These are phyloP conservation scores for Sturmia bella DNA, from an alignment of 2,888 invertebrate species.

Conservation along the genomic window DNA sequence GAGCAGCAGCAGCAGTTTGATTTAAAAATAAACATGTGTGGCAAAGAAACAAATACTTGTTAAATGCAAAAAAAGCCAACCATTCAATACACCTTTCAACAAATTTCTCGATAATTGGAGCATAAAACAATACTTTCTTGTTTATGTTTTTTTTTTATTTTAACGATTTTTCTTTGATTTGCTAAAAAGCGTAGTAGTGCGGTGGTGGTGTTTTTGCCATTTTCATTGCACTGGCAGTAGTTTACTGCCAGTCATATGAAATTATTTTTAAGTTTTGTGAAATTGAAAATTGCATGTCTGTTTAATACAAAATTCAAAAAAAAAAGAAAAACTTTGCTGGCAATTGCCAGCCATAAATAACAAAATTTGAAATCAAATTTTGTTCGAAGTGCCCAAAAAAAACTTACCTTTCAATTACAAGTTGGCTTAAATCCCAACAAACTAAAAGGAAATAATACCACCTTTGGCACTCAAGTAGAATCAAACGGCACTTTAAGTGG, in stretches of 20 bases:
- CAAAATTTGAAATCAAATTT: slow-evolving; percentile 26
- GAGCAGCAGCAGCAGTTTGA: background rate
- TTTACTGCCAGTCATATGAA: slow-evolving; percentile 36
- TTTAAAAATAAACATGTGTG: slow-evolving; percentile 40
- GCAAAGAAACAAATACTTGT: slow-evolving; percentile 41
- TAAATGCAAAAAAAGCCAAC: slow-evolving; percentile 35
- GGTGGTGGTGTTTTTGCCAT: slow-evolving; percentile 22
- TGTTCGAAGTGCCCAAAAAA: background rate
- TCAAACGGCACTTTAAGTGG: background rate
- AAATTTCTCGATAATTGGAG: slow-evolving; percentile 70
- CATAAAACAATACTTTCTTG: slow-evolving; percentile 70
- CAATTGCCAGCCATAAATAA: slow-evolving; percentile 42
- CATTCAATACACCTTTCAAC: slow-evolving; percentile 67
- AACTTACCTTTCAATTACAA: slow-evolving; percentile 53
- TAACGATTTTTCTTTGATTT: slow-evolving; percentile 22
- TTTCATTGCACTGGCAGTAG: slow-evolving; percentile 28
- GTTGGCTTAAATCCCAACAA: slow-evolving; percentile 36
- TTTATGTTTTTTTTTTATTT: slow-evolving; percentile 20
- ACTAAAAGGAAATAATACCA: slow-evolving; percentile 48
- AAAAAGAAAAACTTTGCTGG: slow-evolving; percentile 36
- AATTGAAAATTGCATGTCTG: slow-evolving; percentile 64
- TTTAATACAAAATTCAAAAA: background rate
- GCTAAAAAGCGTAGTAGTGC: background rate
- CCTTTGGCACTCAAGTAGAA: slow-evolving; percentile 11
- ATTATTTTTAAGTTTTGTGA: slow-evolving; percentile 50